Percentiles rank a stretch among this genome's conserved stretches.
Conservation (phyloP, 2,888 invertebrate genomes). For the Heliconius ethilla region DNA sequence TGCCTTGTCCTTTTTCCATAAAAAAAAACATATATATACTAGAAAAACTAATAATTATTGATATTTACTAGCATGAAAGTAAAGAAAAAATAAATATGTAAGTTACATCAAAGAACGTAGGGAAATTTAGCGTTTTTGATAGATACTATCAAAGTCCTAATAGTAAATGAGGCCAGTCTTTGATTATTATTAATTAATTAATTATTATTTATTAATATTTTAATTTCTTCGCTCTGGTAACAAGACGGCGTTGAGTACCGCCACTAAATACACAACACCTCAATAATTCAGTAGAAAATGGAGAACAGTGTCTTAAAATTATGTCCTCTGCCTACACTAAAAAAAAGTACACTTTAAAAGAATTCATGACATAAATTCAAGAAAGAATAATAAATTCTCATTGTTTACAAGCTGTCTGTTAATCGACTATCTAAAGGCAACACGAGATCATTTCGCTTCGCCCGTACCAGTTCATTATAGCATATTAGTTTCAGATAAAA, state of each 20-base stretch:
- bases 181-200: too few species aligned
- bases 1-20: too few species aligned
- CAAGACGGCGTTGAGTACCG: background rate
- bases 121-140: too few species aligned
- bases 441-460: slow-evolving; percentile 30
- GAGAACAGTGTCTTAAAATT: background rate
- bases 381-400: slow-evolving; percentile 13
- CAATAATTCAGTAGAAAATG: background rate
- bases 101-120: too few species aligned
- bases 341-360: background rate
- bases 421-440: slow-evolving; percentile 28
- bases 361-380: background rate
- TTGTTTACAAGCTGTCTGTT: slow-evolving; percentile 26
- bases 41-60: too few species aligned
- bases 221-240: background rate
- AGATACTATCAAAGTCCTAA: too few species aligned
- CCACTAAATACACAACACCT: background rate
- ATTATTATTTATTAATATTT: background rate
- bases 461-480: slow-evolving; percentile 42
- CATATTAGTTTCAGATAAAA: slow-evolving; percentile 46
- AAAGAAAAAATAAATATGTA: too few species aligned
- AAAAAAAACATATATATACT: too few species aligned
- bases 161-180: too few species aligned
- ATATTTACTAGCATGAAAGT: too few species aligned
- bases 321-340: background rate